These are phyloP conservation scores for Euspilapteryx auroguttella DNA, from an alignment of 2,888 invertebrate genomes.

Conservation along the genomic window DNA sequence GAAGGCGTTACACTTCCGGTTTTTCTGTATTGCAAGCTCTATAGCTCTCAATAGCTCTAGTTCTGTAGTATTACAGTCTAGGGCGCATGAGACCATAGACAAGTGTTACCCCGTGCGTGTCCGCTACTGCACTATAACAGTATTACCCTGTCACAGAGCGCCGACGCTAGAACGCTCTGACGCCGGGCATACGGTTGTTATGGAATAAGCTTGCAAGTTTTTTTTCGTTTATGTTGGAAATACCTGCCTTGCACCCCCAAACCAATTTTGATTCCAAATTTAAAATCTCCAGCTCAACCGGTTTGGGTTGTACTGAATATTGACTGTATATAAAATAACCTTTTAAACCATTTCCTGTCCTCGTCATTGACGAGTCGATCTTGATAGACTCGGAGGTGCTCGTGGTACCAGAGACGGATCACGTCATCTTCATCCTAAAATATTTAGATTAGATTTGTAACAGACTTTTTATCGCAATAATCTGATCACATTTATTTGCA, in stretches of 20 bases:
- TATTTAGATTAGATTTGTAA: too few species aligned
- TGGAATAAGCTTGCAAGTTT: too few species aligned
- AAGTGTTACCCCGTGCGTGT: too few species aligned
- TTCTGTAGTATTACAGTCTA: too few species aligned
- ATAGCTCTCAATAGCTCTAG: too few species aligned
- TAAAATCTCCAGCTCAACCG: neutral
- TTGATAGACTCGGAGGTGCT: constrained; percentile 83
- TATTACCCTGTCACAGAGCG: neutral
- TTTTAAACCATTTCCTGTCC: constrained; percentile 75
- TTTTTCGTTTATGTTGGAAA: neutral
- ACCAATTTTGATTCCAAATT: neutral
- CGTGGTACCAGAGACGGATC: constrained; percentile 86
- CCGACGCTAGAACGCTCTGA: too few species aligned
- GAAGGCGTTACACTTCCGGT: too few species aligned
- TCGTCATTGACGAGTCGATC: constrained; percentile 80
- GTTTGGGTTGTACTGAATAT: neutral
- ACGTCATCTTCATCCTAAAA: constrained; percentile 59
- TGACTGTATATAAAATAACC: constrained; percentile 23
- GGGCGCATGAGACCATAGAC: too few species aligned
- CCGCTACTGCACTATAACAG: neutral
- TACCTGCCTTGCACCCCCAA: neutral
- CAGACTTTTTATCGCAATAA: too few species aligned
- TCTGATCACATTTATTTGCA: too few species aligned
- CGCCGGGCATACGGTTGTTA: too few species aligned
- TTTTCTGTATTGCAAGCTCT: too few species aligned